Base-by-base conservation (phyloP, 1,140 invertebrate species). In the Rhopalosiphum maidis region DNA sequence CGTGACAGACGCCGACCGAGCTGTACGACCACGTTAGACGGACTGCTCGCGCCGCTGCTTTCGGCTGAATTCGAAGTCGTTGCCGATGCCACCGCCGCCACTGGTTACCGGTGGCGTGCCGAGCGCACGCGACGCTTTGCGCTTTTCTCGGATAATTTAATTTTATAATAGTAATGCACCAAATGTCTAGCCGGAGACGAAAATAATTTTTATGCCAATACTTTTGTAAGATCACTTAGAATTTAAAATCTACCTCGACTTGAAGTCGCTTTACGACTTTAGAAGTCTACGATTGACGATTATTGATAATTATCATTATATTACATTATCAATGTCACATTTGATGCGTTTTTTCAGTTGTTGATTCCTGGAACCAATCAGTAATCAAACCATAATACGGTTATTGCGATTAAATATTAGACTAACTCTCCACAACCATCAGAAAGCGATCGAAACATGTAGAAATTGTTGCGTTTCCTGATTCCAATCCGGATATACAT, bases 11-110 rank as follows among this genome's bases (percentile, higher is more conserved):
- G 11, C 22, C 87, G 48, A 37, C 87, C 48, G 87, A 54, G 23
- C 46, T 9, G 22, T 15, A 37, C 48, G n/a, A 89, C 87, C 87
- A 89, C 87, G 87, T 89, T 54, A 89, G n/a, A 89, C 48, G 18
- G n/a, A 89, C 87, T 89, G 87, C 15, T 77, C 60, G 60, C 15
- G 60, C 60, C 60, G 37, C 35, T 11, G 41, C 41, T 85, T 85
- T 85, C 41, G 37, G 23, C 83, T 41, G 83, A 77, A 15, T 85
- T 85, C 23, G 22, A 85, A 85, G 83, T 43, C 22, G 83, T 41
- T 22, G 11, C 41, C 41, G 83, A 25, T 22, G 41, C 83, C 37
- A 30, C 41, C 11, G 30, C 60, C 60, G 30, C 60, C 60, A n/a
- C n/a, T n/a, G 60, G 60, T 77, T 77, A 77, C 60, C 15, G 60